phyloP scores from a whole-genome alignment of 2,888 invertebrate genomes.

The Micoletzkya japonica region DNA sequence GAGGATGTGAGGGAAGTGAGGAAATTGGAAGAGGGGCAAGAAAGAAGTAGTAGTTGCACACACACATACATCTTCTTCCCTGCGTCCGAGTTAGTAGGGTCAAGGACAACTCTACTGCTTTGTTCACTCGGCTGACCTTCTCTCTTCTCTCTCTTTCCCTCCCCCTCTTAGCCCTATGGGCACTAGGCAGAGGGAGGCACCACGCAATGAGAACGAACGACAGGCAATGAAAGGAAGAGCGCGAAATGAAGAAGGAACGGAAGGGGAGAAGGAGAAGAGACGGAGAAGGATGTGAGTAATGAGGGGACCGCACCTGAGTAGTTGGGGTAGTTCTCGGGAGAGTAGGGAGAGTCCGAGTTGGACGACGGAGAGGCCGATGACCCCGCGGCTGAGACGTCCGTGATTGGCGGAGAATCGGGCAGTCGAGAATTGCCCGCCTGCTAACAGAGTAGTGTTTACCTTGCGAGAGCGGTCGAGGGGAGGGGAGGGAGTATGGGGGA shows the following conservation, averaged over 20 bases:
- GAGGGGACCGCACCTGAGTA: constrained; percentile 33
- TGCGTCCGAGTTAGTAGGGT: neutral
- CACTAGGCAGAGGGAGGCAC: neutral
- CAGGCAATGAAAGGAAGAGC: neutral
- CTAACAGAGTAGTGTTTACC: too few relatives aligned
- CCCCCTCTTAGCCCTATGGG: constrained; percentile 1
- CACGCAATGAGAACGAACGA: constrained; percentile 4
- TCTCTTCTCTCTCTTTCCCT: neutral
- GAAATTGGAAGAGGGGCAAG: too few relatives aligned
- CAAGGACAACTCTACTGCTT: too few relatives aligned
- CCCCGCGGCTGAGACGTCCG: constrained; percentile 55
- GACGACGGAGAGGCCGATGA: constrained; percentile 55
- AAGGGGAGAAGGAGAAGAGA: neutral
- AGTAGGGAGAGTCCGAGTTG: constrained; percentile 58
- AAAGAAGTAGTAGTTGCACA: too few relatives aligned
- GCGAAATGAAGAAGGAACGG: neutral
- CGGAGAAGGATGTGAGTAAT: neutral
- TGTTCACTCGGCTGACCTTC: too few relatives aligned
- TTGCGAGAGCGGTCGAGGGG: neutral
- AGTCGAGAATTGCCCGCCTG: constrained; percentile 37
- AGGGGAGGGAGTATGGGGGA: neutral
- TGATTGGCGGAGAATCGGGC: constrained; percentile 61
- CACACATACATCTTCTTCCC: too few relatives aligned
- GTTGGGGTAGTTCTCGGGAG: constrained; percentile 51
- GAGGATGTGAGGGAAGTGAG: neutral